Percentiles rank a stretch among this genome's conserved stretches.
Conservation (phyloP, 1,140 invertebrate species). For the Gryon sp. region DNA sequence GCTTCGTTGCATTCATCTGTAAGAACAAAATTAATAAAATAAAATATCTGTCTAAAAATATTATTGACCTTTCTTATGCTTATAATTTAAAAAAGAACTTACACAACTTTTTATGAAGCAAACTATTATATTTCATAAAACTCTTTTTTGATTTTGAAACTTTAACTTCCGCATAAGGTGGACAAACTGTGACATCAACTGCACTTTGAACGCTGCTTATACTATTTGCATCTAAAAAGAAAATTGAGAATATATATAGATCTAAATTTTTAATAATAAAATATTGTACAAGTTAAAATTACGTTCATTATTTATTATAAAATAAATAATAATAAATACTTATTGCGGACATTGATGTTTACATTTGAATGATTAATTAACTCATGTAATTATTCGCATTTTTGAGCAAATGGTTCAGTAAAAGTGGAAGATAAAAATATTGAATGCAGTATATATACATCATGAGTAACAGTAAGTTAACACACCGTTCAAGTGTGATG, state of each 20-base stretch:
- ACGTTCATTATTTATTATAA: too few species aligned
- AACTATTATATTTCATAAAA: slow-evolving; percentile 77
- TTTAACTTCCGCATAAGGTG: slow-evolving; percentile 72
- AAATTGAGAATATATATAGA: slow-evolving; percentile 6
- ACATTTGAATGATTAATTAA: too few species aligned
- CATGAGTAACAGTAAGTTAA: neutral
- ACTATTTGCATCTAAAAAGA: slow-evolving; percentile 69
- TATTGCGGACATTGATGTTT: too few species aligned
- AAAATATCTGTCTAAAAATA: slow-evolving; percentile 54
- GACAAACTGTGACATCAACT: slow-evolving; percentile 73
- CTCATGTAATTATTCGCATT: too few species aligned
- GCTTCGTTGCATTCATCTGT: slow-evolving; percentile 76
- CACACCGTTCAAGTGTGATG: neutral
- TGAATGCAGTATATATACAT: too few species aligned
- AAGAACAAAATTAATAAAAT: slow-evolving; percentile 54
- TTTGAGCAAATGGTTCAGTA: too few species aligned
- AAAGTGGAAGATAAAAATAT: too few species aligned
- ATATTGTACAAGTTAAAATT: too few species aligned
- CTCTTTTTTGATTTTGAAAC: slow-evolving; percentile 69
- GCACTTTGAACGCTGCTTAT: slow-evolving; percentile 73
- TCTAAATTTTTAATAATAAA: slow-evolving; percentile 4
- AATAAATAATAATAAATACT: too few species aligned
- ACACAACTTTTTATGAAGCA: slow-evolving; percentile 78
- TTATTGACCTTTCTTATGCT: slow-evolving; percentile 15
- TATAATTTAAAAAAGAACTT: slow-evolving; percentile 60